Conservation (phyloP, 1,140 invertebrate species). For the Lucilia sericata region DNA sequence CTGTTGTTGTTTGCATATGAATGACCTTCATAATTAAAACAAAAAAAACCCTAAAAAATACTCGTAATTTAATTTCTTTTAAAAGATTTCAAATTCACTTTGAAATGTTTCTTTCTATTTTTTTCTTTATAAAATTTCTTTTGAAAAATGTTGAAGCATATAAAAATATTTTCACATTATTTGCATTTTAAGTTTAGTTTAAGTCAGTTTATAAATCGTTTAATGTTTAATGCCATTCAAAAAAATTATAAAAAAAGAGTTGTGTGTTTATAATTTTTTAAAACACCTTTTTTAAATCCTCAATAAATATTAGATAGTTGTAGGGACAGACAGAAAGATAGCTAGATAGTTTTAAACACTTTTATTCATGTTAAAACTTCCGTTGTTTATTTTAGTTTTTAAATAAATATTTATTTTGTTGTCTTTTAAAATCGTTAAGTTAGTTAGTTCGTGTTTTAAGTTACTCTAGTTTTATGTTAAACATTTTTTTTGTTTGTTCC, state of each 20-base stretch:
- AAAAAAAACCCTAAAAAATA: background rate
- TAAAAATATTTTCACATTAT: background rate
- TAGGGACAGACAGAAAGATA: too few species aligned
- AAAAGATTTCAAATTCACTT: background rate
- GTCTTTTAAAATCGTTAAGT: background rate
- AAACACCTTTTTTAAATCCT: too few species aligned
- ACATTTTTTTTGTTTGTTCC: too few species aligned
- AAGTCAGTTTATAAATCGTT: background rate
- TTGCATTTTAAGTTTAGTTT: background rate
- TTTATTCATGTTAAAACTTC: background rate
- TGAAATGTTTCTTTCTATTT: background rate
- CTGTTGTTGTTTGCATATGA: background rate
- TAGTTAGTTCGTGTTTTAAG: background rate
- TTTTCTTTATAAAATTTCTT: background rate
- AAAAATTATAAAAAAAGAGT: too few species aligned
- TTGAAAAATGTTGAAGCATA: background rate
- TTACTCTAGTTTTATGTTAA: background rate
- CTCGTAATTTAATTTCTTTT: background rate
- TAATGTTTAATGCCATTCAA: background rate
- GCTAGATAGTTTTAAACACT: background rate
- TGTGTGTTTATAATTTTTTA: too few species aligned
- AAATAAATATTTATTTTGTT: background rate
- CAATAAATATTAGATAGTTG: too few species aligned
- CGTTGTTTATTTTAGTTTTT: background rate
- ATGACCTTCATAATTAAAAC: slow-evolving; percentile 21